Base-by-base conservation (phyloP, 2,797 vertebrate species). In the Chiloscyllium punctatum region DNA sequence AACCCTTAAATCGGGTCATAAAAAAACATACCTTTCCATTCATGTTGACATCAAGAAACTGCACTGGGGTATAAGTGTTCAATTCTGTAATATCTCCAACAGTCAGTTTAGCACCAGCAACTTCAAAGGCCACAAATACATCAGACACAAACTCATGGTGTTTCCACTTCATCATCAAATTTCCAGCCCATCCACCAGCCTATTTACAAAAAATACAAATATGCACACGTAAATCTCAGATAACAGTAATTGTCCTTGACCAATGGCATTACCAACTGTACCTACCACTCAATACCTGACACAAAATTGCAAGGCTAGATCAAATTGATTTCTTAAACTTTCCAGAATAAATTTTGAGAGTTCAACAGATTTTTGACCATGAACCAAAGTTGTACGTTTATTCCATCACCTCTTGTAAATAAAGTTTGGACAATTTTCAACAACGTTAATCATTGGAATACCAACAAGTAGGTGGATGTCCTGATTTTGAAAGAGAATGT, bases 111-210 rank as follows among this genome's bases (percentile, higher is more conserved):
- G 95, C 66, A 71, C 69, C 95, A 72, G 95, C 95, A 42, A 69
- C 95, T 96, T 96, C 95, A 33, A 96, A 42, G 87, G 62, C 95
- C 27, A 96, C 95, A 79, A 96, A 96, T 33, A 96, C 90, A 42
- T 96, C 95, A n/a, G 95, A 96, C 15, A 74, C 71, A 94, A 96
- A 96, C 27, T 96, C 95, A 94, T 8, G 95, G 37, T 96, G 91
- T 16, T 33, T 62, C 86, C 92, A 94, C 48, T 95, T 96, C 91
- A 96, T 96, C 95, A 96, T 96, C 30, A 96, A 30, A 27, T 96
- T 96, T 25, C 95, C 95, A 68, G 95, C 95, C 95, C 95, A 96
- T 53, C 95, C 91, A 82, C 68, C 95, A 27, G 72, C 48, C 95
- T 96, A 66, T 68, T 84, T 21, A 74, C 15, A 88, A 1, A 7